Conservation (phyloP, 1,140 invertebrate species). For the Macrobrachium rosenbergii region DNA sequence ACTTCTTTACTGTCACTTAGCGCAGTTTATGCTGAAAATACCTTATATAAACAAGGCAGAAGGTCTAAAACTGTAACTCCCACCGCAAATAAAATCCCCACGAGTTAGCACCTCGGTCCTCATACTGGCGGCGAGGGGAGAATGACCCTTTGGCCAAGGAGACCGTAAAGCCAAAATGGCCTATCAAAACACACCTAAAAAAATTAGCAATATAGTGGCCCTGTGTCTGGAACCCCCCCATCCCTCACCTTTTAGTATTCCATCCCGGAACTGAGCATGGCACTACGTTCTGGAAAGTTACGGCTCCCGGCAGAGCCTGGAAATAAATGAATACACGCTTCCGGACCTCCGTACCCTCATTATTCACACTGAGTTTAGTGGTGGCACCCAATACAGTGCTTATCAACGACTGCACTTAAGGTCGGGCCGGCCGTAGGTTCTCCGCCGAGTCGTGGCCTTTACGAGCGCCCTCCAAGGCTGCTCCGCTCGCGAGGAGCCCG, state of each 20-base stretch:
- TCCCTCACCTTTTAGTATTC: slow-evolving; percentile 54
- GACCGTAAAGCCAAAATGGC: slow-evolving; percentile 29
- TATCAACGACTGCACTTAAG: slow-evolving; percentile 24
- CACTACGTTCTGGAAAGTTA: slow-evolving; percentile 47
- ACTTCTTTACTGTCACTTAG: no score
- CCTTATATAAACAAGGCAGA: slow-evolving; percentile 52
- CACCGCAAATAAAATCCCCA: slow-evolving; percentile 42
- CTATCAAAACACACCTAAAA: slow-evolving; percentile 7
- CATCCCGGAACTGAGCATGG: slow-evolving; percentile 48
- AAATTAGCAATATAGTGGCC: slow-evolving; percentile 52
- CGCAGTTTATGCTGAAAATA: neutral
- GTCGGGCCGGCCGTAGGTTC: slow-evolving; percentile 11
- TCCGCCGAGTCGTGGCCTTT: neutral
- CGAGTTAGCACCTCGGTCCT: slow-evolving; percentile 50
- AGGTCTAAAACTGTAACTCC: slow-evolving; percentile 51
- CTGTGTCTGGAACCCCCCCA: slow-evolving; percentile 43
- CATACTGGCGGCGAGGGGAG: neutral
- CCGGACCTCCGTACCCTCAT: slow-evolving; percentile 47
- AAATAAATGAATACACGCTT: slow-evolving; percentile 54
- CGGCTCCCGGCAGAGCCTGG: slow-evolving; percentile 45
- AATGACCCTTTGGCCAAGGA: slow-evolving; percentile 30
- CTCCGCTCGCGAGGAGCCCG: neutral
- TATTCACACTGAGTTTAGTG: slow-evolving; percentile 51
- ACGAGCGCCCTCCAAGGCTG: neutral
- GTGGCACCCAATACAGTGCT: slow-evolving; percentile 27